Percentiles rank a stretch among this genome's conserved stretches.
Evolutionary conservation across 2,888 invertebrate species (phyloP).

Genomic region (Amphipoea oculea): DNA sequence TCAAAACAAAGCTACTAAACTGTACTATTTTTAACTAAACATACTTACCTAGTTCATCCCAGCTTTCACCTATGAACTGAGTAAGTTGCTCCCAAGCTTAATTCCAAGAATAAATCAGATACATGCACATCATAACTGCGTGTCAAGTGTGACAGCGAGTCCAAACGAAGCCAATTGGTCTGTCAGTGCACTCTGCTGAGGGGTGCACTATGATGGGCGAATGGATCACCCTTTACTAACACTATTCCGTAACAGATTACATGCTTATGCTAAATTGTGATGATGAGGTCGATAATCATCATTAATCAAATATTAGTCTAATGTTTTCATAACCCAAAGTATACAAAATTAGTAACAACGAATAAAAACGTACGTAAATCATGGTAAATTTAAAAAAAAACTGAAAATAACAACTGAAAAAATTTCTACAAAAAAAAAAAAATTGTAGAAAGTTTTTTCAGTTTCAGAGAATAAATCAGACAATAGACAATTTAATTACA

Average conservation of each 20-base stretch:
- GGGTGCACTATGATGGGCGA: background rate
- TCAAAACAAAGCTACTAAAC: background rate
- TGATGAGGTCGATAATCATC: background rate
- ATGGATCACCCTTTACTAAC: slow-evolving; percentile 61
- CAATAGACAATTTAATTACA: background rate
- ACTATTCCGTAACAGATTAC: background rate
- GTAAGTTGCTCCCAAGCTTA: background rate
- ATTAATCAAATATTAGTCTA: background rate
- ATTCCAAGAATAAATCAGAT: slow-evolving; percentile 52
- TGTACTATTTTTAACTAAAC: background rate
- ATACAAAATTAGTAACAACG: background rate
- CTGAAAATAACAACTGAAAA: background rate
- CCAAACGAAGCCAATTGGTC: slow-evolving; percentile 85
- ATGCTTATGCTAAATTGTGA: background rate
- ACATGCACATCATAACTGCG: slow-evolving; percentile 59
- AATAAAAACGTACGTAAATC: background rate
- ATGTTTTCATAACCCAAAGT: background rate
- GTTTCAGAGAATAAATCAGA: background rate
- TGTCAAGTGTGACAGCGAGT: slow-evolving; percentile 58
- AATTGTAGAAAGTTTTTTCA: background rate
- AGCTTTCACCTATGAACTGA: background rate
- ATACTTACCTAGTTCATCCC: background rate
- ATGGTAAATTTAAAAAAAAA: background rate
- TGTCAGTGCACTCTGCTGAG: slow-evolving; percentile 70
- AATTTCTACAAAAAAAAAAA: too few relatives aligned